Base-by-base conservation (phyloP, 2,113 vertebrate genomes). In the Natator depressus region DNA sequence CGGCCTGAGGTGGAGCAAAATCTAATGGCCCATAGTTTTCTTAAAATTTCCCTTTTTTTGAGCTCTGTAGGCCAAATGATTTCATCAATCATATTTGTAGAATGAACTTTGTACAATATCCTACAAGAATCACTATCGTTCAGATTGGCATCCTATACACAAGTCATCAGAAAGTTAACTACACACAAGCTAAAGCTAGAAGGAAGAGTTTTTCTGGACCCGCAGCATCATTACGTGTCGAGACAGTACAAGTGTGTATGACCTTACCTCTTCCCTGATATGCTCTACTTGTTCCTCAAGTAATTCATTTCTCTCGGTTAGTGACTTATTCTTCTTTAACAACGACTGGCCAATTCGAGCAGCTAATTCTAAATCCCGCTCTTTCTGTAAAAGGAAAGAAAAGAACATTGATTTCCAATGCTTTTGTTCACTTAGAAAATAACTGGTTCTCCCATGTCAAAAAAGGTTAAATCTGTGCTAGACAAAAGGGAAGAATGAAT, bases 281-380 rank as follows among this genome's bases (percentile, higher is more conserved):
- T 99, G 99, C 42, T 99, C 99, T 84, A 99, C 99, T 95, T 99
- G 99, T 88, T 99, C 99, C 96, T 99, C 99, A 93, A 99, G 98
- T 50, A 99, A 98, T 72, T 99, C 99, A 54, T 99, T 99, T 96
- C 99, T 99, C 98, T 99, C 99, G 3, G 99, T 99, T 27, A 99
- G 98, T 2, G 98, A 98, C 97, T 99, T 99, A 98, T 99, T 99
- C 96, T 99, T 99, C 98, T 99, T 99, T 95, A 99, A 88, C 93
- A 99, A 98, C 0, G 99, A 99, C 98, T 99, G 99, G 95, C 99
- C 99, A 10, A 99, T 99, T 53, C 99, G 99, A 96, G 99, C 99
- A 14, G 99, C 99, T 92, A 99, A 98, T 98, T 99, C 99, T 97
- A 99, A 97, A 97, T 99, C 99, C n/a, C 99, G 99, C 97, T 99